phyloP scores from a whole-genome alignment of 2,113 vertebrate species.

The Sturnus vulgaris region DNA sequence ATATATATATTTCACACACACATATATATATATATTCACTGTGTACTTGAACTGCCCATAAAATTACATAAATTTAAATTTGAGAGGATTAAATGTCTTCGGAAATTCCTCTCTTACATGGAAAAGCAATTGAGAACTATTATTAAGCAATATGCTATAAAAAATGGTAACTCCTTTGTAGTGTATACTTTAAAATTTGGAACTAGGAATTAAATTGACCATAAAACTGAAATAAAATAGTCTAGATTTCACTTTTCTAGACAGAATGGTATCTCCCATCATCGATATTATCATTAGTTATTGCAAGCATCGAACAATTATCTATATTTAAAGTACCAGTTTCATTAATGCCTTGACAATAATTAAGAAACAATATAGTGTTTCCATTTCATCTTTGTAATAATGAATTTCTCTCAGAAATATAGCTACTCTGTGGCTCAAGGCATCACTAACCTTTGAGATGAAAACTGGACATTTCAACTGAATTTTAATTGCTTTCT shows the following conservation, averaged over 20 bases:
- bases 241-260: neutral
- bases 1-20: too few relatives aligned
- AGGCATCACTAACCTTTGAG: neutral
- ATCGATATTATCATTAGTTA: neutral
- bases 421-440: neutral
- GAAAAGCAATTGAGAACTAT: neutral
- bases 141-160: neutral
- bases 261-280: neutral
- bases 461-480: neutral
- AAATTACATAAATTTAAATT: neutral
- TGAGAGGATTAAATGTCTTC: neutral
- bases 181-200: neutral
- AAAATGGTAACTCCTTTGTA: neutral
- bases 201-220: neutral
- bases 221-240: neutral
- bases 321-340: neutral
- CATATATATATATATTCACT: neutral
- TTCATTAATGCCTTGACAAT: neutral
- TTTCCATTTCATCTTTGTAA: neutral
- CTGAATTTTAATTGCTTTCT: neutral
- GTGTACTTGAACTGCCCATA: neutral
- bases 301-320: neutral
- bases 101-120: neutral
- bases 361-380: neutral
- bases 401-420: neutral